Conservation (phyloP, 2,113 vertebrate species). For the Mesembrinibis cayennensis region DNA sequence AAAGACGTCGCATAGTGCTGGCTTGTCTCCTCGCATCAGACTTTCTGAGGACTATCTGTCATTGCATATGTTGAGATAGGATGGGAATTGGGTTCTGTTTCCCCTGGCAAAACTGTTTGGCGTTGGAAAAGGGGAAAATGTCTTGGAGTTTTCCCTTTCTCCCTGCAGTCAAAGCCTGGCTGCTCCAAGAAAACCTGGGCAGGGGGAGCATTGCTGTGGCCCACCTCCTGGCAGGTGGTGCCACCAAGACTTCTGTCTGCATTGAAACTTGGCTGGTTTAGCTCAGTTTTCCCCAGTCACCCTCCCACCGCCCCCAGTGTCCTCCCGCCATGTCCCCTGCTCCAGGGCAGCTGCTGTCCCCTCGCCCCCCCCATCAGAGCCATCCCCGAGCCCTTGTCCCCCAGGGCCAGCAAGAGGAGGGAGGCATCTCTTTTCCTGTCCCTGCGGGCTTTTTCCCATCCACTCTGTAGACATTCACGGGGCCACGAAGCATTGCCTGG, state of each 20-base stretch:
- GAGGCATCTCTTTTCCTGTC: not conserved
- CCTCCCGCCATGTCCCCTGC: not conserved
- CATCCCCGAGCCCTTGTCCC: not conserved
- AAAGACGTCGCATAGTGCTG: not conserved
- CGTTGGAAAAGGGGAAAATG: not conserved
- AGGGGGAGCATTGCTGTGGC: not conserved
- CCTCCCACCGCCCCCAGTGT: not conserved
- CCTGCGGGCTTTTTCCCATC: not conserved
- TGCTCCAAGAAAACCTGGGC: not conserved
- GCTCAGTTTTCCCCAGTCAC: not conserved
- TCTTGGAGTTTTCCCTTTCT: not conserved
- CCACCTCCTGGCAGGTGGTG: not conserved
- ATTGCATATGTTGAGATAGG: not conserved
- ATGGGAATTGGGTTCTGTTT: not conserved
- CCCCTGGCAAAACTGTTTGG: not conserved
- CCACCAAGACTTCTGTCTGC: not conserved
- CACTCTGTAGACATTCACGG: fast-evolving
- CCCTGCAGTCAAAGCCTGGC: not conserved
- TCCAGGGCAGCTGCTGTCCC: not conserved
- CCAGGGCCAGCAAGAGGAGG: not conserved
- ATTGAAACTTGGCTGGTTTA: not conserved
- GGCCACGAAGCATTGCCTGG: not conserved
- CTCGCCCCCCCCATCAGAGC: not conserved
- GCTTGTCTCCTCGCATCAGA: not conserved
- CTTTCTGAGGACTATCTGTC: not conserved